Conservation (phyloP, 2,888 invertebrate species). For the Lamellibrachia columna region DNA sequence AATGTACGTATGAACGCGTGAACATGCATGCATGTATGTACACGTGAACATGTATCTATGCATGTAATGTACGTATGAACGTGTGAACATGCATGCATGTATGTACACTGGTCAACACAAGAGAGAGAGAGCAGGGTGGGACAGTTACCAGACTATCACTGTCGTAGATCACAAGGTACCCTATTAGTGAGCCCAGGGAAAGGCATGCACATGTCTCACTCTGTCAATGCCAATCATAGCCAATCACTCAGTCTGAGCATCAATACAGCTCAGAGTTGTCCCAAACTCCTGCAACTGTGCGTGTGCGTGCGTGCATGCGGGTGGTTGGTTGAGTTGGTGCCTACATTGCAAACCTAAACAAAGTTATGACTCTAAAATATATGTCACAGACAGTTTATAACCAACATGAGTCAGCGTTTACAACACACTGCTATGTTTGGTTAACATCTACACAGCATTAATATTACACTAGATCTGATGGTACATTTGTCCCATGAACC, state of each 20-base stretch:
- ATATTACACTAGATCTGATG: background rate
- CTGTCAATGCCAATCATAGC: background rate
- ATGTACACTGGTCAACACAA: background rate
- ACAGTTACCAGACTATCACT: background rate
- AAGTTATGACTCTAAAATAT: too few relatives aligned
- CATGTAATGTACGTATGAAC: background rate
- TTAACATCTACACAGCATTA: background rate
- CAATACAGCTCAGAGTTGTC: background rate
- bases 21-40: background rate
- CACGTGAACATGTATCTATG: conserved; percentile 13
- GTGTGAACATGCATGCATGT: background rate
- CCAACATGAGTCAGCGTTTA: too few relatives aligned
- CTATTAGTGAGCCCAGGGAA: background rate
- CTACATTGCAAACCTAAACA: too few relatives aligned
- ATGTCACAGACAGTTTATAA: too few relatives aligned
- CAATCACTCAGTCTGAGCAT: conserved; percentile 11
- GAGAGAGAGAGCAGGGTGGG: background rate
- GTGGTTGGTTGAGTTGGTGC: too few relatives aligned
- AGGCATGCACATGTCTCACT: background rate
- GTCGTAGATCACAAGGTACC: background rate
- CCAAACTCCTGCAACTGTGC: background rate
- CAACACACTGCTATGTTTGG: too few relatives aligned
- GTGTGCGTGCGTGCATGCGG: too few relatives aligned
- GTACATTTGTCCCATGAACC: background rate
- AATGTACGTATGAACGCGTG: background rate